phyloP scores from a whole-genome alignment of 64 coral and sea anemone species.

The Stylophora pistillata region DNA sequence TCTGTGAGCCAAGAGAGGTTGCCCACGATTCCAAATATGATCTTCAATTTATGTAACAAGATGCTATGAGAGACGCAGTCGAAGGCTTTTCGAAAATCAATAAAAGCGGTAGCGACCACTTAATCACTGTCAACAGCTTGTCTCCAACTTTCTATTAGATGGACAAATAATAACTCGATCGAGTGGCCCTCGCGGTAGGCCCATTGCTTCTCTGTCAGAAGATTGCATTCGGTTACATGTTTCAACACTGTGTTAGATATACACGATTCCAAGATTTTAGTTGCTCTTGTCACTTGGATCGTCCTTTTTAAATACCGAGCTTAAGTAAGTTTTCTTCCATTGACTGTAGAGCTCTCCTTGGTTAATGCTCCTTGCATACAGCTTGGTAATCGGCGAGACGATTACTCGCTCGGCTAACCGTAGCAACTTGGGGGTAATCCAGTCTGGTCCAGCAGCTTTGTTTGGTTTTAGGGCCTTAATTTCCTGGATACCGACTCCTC shows the following conservation, averaged over 20 bases:
- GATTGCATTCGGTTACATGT: neutral
- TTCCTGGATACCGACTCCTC: neutral
- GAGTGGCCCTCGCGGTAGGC: too few species aligned
- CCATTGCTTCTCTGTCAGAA: neutral
- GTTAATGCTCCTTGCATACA: neutral
- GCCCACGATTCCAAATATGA: neutral
- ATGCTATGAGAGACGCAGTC: neutral
- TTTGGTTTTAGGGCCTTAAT: neutral
- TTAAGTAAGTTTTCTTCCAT: neutral
- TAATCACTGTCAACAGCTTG: neutral
- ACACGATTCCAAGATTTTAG: neutral
- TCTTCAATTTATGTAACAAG: slow-evolving; percentile 6
- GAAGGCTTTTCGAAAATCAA: neutral
- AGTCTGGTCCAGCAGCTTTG: neutral
- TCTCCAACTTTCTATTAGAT: too few species aligned
- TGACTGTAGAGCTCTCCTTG: neutral
- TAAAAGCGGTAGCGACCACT: neutral
- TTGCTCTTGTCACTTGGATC: too few species aligned
- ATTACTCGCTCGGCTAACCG: neutral
- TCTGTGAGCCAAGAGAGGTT: neutral
- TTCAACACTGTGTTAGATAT: neutral
- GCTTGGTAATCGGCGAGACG: neutral
- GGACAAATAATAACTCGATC: too few species aligned
- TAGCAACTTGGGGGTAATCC: neutral
- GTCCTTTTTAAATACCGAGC: neutral